These are phyloP conservation scores for Hemithea aestivaria DNA, from an alignment of 2,888 invertebrate species.

Conservation along the genomic window DNA sequence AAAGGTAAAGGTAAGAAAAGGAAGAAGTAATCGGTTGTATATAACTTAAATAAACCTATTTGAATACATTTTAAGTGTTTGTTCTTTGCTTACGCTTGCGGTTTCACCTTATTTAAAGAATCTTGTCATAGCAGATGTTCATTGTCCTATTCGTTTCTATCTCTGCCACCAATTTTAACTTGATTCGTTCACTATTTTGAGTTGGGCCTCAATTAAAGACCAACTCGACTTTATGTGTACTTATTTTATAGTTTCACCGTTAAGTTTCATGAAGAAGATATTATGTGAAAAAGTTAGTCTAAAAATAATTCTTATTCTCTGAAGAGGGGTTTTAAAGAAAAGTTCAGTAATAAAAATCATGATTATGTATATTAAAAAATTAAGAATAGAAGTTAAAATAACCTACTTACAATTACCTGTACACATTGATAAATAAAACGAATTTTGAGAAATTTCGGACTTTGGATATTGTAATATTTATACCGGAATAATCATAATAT, in stretches of 20 bases:
- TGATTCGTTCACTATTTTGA: no score
- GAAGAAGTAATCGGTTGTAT: conserved; percentile 1
- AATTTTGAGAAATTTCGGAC: conserved; percentile 64
- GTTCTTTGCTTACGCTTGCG: no score
- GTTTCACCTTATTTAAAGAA: no score
- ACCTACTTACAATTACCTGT: conserved; percentile 75
- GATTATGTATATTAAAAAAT: conserved; percentile 77
- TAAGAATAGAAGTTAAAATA: conserved; percentile 67
- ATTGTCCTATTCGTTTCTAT: no score
- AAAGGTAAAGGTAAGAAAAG: conserved; percentile 50
- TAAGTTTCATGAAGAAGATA: no score
- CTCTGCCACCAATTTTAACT: no score
- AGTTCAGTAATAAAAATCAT: conserved; percentile 59
- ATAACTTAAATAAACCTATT: conserved; percentile 6
- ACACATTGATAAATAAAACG: conserved; percentile 69
- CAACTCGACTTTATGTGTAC: no score
- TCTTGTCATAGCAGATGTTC: no score
- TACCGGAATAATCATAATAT: conserved; percentile 45
- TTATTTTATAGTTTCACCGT: no score
- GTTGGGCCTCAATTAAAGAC: no score
- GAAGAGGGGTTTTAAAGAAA: conserved; percentile 23
- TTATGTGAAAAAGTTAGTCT: no score
- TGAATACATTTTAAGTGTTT: neutral
- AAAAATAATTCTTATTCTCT: no score
- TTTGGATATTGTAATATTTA: conserved; percentile 49